These are phyloP conservation scores for Leucoptera coffeella DNA, from an alignment of 2,888 invertebrate genomes.

Conservation along the genomic window DNA sequence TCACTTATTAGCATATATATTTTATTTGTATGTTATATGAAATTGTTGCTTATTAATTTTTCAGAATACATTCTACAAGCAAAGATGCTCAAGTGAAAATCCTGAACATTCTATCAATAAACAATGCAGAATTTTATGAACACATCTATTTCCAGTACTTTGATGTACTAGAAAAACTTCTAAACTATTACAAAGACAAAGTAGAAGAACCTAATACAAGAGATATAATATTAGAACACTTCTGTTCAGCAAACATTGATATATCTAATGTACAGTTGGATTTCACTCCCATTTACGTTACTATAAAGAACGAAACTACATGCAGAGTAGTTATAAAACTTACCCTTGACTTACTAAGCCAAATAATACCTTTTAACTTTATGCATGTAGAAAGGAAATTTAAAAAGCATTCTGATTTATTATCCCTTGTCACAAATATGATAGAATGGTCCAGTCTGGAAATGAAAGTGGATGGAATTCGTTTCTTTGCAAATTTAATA, in stretches of 20 bases:
- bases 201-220: slow-evolving; percentile 6
- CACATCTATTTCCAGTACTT: slow-evolving; percentile 42
- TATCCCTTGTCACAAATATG: slow-evolving; percentile 17
- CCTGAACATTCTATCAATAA: slow-evolving; percentile 40
- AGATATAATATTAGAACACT: slow-evolving; percentile 39
- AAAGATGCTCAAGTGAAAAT: slow-evolving; percentile 53
- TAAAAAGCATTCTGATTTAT: slow-evolving; percentile 13
- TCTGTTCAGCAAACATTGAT: slow-evolving; percentile 28
- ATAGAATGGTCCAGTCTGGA: slow-evolving; percentile 27
- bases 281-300: slow-evolving; percentile 31
- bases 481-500: slow-evolving; percentile 25
- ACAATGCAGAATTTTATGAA: slow-evolving; percentile 42
- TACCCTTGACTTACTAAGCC: slow-evolving; percentile 24
- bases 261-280: slow-evolving; percentile 28
- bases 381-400: slow-evolving; percentile 15
- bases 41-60: no score
- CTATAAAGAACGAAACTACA: slow-evolving; percentile 19
- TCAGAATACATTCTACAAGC: slow-evolving; percentile 42
- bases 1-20: no score
- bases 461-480: slow-evolving; percentile 22
- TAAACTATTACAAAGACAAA: slow-evolving; percentile 27
- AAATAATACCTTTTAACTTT: slow-evolving; percentile 24
- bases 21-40: no score
- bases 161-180: slow-evolving; percentile 25
- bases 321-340: slow-evolving; percentile 25